These are phyloP conservation scores for Myripristis murdjan DNA, from an alignment of 2,797 vertebrate genomes.

Conservation along the genomic window DNA sequence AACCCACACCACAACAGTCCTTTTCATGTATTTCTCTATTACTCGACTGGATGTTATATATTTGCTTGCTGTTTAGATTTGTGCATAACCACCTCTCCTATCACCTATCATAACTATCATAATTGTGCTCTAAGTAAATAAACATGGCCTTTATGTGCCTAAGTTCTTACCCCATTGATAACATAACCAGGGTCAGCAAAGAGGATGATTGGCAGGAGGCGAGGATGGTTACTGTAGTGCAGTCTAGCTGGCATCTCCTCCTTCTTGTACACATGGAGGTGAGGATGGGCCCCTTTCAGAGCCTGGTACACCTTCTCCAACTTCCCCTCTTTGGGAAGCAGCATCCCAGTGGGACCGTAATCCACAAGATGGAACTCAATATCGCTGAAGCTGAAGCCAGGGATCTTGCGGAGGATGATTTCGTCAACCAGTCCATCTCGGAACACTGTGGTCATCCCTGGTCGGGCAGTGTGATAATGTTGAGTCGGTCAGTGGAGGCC, in stretches of 20 bases:
- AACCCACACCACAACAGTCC: no score
- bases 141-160: conserved; percentile 34
- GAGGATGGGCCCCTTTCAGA: conserved; percentile 86
- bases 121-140: no score
- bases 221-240: conserved; percentile 81
- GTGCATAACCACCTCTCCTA: background rate
- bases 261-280: conserved; percentile 89
- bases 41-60: background rate
- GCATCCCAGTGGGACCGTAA: conserved; percentile 87
- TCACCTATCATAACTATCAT: no score
- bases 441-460: conserved; percentile 89
- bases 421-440: conserved; percentile 60
- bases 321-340: conserved; percentile 89
- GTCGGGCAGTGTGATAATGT: conserved; percentile 88
- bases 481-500: conserved; percentile 78
- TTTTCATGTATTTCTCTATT: no score
- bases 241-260: conserved; percentile 85
- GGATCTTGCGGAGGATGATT: conserved; percentile 78
- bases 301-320: conserved; percentile 86
- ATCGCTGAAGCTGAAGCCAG: conserved; percentile 87
- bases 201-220: conserved; percentile 85
- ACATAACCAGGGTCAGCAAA: conserved; percentile 87
- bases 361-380: conserved; percentile 89
- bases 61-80: background rate
- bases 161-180: conserved; percentile 69